A percentile compares a stretch with the other conserved stretches of the same genome.
Conservation (phyloP, 2,888 invertebrate species). For the Drosophila tripunctata region DNA sequence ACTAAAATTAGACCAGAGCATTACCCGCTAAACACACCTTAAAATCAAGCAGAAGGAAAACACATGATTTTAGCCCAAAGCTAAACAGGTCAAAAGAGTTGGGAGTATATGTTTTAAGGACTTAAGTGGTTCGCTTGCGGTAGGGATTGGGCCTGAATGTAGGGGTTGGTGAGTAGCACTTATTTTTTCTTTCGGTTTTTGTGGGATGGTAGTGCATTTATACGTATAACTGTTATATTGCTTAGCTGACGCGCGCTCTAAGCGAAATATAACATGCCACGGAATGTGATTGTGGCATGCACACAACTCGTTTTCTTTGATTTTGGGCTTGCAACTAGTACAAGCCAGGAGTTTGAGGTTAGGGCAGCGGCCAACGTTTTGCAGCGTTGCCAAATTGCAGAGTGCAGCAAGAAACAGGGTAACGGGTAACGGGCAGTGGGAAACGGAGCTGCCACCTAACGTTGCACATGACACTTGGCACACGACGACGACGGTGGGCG, state of each 20-base stretch:
- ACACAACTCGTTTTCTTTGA: slow-evolving; percentile 57
- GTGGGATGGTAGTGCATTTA: too few species aligned
- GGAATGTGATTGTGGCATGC: slow-evolving; percentile 72
- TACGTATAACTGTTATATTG: slow-evolving; percentile 66
- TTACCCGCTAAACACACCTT: too few species aligned
- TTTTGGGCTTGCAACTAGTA: not conserved
- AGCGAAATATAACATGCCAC: slow-evolving; percentile 72
- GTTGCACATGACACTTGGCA: slow-evolving; percentile 51
- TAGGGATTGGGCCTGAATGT: too few species aligned
- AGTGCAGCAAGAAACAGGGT: not conserved
- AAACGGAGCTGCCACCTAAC: slow-evolving; percentile 28
- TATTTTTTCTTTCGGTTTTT: too few species aligned
- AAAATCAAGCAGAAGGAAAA: too few species aligned
- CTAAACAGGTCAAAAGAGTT: too few species aligned
- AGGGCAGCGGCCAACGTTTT: slow-evolving; percentile 21
- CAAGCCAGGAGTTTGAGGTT: slow-evolving; percentile 26
- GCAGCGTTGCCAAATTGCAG: slow-evolving; percentile 74
- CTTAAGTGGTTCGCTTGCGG: slow-evolving; percentile 64
- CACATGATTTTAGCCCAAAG: too few species aligned
- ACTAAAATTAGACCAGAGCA: too few species aligned
- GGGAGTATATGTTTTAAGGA: too few species aligned
- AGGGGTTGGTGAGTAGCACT: not conserved
- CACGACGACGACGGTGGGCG: slow-evolving; percentile 67
- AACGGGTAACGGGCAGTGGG: not conserved
- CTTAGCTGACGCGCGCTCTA: slow-evolving; percentile 70